These are phyloP conservation scores for Hestina assimilis DNA, from an alignment of 1,140 invertebrate genomes.

Conservation along the genomic window DNA sequence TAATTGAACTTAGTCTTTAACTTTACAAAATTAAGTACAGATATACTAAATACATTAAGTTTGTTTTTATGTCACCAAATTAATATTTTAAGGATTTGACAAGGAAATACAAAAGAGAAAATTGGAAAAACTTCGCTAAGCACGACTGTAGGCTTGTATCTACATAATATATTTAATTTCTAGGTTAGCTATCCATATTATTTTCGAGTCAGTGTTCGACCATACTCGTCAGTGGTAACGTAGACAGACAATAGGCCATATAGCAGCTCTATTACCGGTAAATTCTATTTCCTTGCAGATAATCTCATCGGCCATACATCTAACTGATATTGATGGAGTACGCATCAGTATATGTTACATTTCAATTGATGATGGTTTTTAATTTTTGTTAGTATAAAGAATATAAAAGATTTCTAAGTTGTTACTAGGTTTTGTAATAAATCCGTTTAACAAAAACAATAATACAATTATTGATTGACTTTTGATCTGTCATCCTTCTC, in stretches of 20 bases:
- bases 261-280: constrained; percentile 47
- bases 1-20: too few species aligned
- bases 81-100: neutral
- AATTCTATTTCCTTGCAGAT: constrained; percentile 62
- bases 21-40: too few species aligned
- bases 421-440: too few species aligned
- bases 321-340: constrained; percentile 34
- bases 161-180: neutral
- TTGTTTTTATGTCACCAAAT: neutral
- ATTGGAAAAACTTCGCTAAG: neutral
- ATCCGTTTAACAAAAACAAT: too few species aligned
- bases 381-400: too few species aligned
- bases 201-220: neutral
- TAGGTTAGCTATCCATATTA: neutral
- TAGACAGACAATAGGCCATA: constrained; percentile 43
- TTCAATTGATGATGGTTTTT: too few species aligned
- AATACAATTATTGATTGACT: too few species aligned
- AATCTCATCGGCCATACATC: constrained; percentile 53
- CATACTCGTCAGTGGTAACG: constrained; percentile 13
- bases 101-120: neutral
- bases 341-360: neutral
- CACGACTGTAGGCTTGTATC: neutral
- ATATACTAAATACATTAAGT: too few species aligned
- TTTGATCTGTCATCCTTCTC: too few species aligned
- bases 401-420: too few species aligned